Conservation (phyloP, 2,888 invertebrate species). For the Acronicta aceris region DNA sequence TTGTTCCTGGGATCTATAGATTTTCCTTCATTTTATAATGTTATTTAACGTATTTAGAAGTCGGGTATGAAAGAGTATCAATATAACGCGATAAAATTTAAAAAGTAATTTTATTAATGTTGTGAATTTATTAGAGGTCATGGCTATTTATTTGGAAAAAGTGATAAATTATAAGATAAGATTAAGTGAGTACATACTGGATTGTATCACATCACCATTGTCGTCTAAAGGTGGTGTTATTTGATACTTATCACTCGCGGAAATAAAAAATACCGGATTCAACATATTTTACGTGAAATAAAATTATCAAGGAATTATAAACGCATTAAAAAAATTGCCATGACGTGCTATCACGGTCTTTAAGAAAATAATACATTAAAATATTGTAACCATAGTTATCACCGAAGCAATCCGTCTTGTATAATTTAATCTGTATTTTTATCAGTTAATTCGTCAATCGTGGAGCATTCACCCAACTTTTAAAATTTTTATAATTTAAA, state of each 20-base stretch:
- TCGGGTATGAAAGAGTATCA: no score
- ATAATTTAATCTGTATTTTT: conserved; percentile 21
- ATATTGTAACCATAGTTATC: conserved; percentile 4
- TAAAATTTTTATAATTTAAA: conserved; percentile 31
- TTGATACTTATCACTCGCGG: conserved; percentile 11
- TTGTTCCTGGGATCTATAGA: no score
- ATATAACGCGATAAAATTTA: no score
- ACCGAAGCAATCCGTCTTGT: conserved; percentile 23
- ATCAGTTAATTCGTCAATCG: conserved; percentile 43
- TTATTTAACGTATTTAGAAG: no score
- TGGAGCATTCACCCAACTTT: conserved; percentile 25
- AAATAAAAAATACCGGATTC: conserved; percentile 5
- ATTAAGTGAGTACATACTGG: conserved; percentile 7
- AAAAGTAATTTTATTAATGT: no score
- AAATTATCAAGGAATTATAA: conserved; percentile 15
- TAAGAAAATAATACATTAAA: conserved; percentile 16
- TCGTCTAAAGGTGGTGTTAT: conserved; percentile 6
- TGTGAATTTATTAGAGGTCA: no score
- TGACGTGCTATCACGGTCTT: conserved; percentile 1
- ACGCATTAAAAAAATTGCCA: conserved; percentile 18
- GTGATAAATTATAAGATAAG: background rate
- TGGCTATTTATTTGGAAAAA: no score
- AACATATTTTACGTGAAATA: conserved; percentile 11
- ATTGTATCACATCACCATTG: conserved; percentile 1
- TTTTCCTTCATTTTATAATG: no score